phyloP scores from a whole-genome alignment of 2,888 invertebrate species.

The Syritta pipiens region DNA sequence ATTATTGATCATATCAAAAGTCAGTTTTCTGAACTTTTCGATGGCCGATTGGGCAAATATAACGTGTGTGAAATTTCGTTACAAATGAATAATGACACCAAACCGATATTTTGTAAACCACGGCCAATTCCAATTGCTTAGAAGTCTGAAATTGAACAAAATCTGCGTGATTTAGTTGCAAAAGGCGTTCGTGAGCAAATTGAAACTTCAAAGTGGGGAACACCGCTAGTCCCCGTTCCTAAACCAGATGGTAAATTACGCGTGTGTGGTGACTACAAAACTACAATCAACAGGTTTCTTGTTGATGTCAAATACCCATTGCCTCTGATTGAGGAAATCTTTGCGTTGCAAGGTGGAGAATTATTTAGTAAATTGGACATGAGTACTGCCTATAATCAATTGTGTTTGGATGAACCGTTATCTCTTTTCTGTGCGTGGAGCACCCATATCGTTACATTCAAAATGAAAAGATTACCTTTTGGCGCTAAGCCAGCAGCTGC shows the following conservation, averaged over 20 bases:
- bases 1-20: constrained; percentile 21
- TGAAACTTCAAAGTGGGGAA: constrained; percentile 42
- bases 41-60: neutral
- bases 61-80: neutral
- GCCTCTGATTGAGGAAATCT: constrained; percentile 17
- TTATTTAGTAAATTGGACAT: constrained; percentile 71
- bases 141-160: constrained; percentile 33
- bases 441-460: constrained; percentile 65
- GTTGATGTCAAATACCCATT: constrained; percentile 15
- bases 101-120: constrained; percentile 31
- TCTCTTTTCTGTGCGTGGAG: constrained; percentile 70
- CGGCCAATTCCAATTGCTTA: constrained; percentile 28
- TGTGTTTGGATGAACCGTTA: constrained; percentile 71
- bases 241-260: constrained; percentile 13
- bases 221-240: constrained; percentile 12
- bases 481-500: too few species aligned
- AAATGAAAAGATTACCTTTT: constrained; percentile 71
- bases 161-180: constrained; percentile 1
- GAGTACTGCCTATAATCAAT: constrained; percentile 72
- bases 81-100: neutral
- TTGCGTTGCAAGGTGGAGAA: constrained; percentile 31
- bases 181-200: constrained; percentile 11
- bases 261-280: constrained; percentile 38
- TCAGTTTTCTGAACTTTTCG: neutral
- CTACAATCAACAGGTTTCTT: constrained; percentile 19